Conservation (phyloP, 2,888 invertebrate species). For the Priapulus caudatus region DNA sequence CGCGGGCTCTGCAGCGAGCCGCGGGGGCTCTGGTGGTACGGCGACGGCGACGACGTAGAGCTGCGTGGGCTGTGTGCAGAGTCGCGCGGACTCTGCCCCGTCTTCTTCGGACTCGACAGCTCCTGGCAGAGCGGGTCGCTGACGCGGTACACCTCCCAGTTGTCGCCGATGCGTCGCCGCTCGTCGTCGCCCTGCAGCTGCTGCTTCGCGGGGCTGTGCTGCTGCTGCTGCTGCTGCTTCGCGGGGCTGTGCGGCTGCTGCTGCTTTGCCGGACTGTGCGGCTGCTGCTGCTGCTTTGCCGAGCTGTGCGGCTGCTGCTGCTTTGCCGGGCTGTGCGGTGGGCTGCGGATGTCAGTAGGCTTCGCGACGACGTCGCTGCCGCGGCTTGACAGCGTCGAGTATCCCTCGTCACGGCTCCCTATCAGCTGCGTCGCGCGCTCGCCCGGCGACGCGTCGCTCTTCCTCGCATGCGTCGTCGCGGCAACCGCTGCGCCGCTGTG, state of each 20-base stretch:
- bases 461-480: neutral
- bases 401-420: slow-evolving; percentile 1
- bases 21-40: too few species aligned
- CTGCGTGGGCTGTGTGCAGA: neutral
- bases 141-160: neutral
- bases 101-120: neutral
- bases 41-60: neutral
- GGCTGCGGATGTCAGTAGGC: neutral
- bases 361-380: too few species aligned
- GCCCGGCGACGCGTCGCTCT: neutral
- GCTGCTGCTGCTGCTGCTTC: too few species aligned
- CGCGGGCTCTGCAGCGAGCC: too few species aligned
- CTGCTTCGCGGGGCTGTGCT: too few species aligned
- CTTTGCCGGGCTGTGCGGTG: neutral
- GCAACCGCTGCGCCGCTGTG: neutral
- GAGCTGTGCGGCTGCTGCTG: too few species aligned
- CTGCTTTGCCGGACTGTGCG: too few species aligned
- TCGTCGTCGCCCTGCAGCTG: neutral
- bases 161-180: neutral
- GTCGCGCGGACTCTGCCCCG: neutral
- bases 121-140: slow-evolving; percentile 3
- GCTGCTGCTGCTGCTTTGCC: too few species aligned
- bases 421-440: neutral
- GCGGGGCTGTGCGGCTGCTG: too few species aligned
- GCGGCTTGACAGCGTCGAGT: neutral